Conservation (phyloP, 2,888 invertebrate species). For the Drosophila testacea region DNA sequence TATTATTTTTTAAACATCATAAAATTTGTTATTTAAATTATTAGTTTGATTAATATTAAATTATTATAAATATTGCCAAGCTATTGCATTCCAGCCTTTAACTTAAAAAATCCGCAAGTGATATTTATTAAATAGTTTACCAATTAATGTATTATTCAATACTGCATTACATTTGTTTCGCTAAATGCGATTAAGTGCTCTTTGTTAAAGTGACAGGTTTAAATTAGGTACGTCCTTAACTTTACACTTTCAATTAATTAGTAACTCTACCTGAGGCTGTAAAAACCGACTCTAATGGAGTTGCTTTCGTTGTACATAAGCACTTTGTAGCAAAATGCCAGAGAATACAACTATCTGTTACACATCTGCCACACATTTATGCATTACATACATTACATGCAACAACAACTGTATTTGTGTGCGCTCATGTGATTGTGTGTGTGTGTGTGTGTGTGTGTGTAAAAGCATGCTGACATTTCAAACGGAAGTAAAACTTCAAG, state of each 20-base stretch:
- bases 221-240: background rate
- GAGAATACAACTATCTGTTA: slow-evolving; percentile 5
- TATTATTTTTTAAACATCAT: too few species aligned
- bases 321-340: slow-evolving; percentile 3
- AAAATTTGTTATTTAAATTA: too few species aligned
- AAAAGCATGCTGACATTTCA: slow-evolving; percentile 39
- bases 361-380: slow-evolving; percentile 10
- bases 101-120: too few species aligned
- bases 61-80: too few species aligned
- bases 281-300: slow-evolving; percentile 10
- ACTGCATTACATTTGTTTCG: background rate
- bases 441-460: slow-evolving; percentile 16
- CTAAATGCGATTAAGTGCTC: too few species aligned
- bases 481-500: slow-evolving; percentile 49
- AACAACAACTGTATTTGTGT: background rate
- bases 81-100: too few species aligned
- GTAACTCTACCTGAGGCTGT: slow-evolving; percentile 2
- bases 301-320: slow-evolving; percentile 17
- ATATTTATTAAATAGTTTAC: too few species aligned
- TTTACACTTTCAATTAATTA: slow-evolving; percentile 12
- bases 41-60: too few species aligned
- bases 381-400: slow-evolving; percentile 2
- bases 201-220: too few species aligned
- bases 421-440: background rate
- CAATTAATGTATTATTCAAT: background rate